Percentiles rank a stretch among this genome's conserved stretches.
These are phyloP conservation scores for Crotalus horridus DNA, from an alignment of 2,113 vertebrate genomes.

Conservation along the genomic window DNA sequence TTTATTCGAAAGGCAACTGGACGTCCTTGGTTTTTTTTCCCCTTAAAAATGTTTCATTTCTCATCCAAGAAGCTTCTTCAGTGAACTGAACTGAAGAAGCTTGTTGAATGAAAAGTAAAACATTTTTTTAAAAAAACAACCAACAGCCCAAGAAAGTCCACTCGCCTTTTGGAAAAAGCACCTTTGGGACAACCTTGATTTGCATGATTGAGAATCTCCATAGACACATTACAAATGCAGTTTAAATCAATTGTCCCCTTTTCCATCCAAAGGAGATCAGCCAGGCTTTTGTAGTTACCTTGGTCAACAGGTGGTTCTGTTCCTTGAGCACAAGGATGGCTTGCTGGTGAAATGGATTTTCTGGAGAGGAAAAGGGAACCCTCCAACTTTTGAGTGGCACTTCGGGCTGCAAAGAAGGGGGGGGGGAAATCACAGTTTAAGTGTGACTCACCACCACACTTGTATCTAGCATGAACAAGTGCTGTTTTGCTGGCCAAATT, in stretches of 20 bases:
- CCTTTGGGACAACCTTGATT: background rate
- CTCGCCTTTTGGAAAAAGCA: background rate
- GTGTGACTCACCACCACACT: no score
- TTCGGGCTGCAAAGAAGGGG: background rate
- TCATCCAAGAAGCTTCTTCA: background rate
- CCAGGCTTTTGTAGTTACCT: background rate
- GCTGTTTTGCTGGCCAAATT: no score
- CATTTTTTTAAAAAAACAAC: background rate
- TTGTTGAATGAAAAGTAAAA: background rate
- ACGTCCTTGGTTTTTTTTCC: background rate
- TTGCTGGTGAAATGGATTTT: slow-evolving; percentile 12
- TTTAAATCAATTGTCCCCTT: background rate
- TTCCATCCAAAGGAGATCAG: background rate
- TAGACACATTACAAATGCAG: background rate
- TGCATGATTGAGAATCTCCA: background rate
- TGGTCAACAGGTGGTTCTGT: slow-evolving; percentile 31
- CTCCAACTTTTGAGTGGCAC: background rate
- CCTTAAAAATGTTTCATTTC: background rate
- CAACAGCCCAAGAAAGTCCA: background rate
- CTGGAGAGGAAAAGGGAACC: background rate
- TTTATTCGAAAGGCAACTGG: background rate
- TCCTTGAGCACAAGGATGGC: slow-evolving; percentile 19
- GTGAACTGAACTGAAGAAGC: background rate
- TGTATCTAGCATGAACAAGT: no score
- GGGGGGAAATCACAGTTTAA: background rate